Evolutionary conservation across 2,797 vertebrate genomes (phyloP), one percentile per base, ranked within the genome.

Genomic region (Gephyroberyx darwinii): DNA sequence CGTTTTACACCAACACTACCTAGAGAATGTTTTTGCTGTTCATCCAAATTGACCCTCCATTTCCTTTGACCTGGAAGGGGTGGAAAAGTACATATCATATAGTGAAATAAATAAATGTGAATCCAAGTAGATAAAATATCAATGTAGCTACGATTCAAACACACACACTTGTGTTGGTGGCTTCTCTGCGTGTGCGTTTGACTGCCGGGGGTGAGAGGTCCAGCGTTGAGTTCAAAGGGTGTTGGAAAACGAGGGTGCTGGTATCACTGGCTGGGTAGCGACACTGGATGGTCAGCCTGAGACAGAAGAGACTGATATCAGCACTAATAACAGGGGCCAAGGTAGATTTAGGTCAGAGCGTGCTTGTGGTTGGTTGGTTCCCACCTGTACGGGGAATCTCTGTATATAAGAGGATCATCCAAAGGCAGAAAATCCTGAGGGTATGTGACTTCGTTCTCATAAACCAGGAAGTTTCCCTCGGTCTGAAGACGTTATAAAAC

Each of bases 361-460:
- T 5, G 30, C 16, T 37, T 17, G 55, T 43, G 37, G 9, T 51
- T 58, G 22, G n/a, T 39, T 0, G n/a, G 35, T 33, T 41, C 65
- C 78, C 83, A 95, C 94, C 92, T 94, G 82, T 91, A 94, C 1
- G 89, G 90, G 69, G 93, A 87, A 65, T 95, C 91, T 86, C 92
- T 92, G 33, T 90, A 91, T 63, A 94, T 91, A 35, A 69, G 68
- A 0, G 91, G 80, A 16, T 16, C 74, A 33, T 82, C 68, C 43
- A n/a, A 20, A 59, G 90, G 86, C 31, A 93, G 89, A 48, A 77
- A 85, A 37, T 93, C 92, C 72, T 91, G 92, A 54, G 57, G 71
- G 65, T 89, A 92, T 65, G 83, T 80, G 61, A 95, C 92, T 86
- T 94, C 91, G 56, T 95, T 95, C 90, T 95, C 91, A 67, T 95